Evolutionary conservation across 2,888 invertebrate genomes (phyloP).

Genomic region (Lypha dubia): DNA sequence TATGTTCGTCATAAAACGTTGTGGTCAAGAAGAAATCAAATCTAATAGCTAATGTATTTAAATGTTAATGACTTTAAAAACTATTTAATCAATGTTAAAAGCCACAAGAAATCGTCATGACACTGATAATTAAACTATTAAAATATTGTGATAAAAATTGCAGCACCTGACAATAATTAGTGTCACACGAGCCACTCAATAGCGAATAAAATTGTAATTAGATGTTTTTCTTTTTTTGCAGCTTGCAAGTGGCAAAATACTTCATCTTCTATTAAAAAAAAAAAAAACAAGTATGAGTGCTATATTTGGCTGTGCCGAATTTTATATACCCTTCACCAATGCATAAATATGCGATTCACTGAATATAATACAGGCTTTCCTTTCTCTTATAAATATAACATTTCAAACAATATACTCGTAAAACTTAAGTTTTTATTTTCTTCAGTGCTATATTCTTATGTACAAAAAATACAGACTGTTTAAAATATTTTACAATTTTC

Average conservation of each 20-base stretch:
- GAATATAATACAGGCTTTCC: no score
- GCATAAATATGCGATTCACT: no score
- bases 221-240: conserved; percentile 22
- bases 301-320: no score
- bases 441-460: no score
- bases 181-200: conserved; percentile 55
- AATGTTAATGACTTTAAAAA: conserved; percentile 41
- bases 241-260: conserved; percentile 1
- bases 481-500: no score
- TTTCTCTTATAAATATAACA: no score
- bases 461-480: no score
- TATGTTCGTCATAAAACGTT: background rate
- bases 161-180: conserved; percentile 63
- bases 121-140: conserved; percentile 39
- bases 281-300: no score
- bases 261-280: no score
- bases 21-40: conserved; percentile 1
- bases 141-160: conserved; percentile 20
- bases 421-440: no score
- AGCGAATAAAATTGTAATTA: background rate
- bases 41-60: conserved; percentile 31
- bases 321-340: no score
- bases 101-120: conserved; percentile 51
- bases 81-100: conserved; percentile 24
- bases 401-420: no score